These are phyloP conservation scores for Akabosia matsudoensis DNA, from an alignment of 1,140 invertebrate species.

Conservation along the genomic window DNA sequence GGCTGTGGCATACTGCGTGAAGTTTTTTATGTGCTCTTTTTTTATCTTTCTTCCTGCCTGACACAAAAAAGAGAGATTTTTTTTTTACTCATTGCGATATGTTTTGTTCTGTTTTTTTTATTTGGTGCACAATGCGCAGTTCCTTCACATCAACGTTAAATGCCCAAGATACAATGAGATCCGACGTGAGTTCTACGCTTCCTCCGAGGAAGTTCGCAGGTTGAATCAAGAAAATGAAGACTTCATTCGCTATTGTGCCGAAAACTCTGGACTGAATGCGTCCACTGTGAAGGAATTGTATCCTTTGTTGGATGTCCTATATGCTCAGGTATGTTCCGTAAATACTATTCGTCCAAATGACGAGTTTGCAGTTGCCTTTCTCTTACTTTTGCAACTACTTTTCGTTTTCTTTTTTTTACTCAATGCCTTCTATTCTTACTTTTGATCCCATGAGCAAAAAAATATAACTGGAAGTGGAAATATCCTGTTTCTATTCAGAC, in stretches of 20 bases:
- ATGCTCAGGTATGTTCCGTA: conserved; percentile 62
- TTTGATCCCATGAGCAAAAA: too few species aligned
- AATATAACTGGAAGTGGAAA: too few species aligned
- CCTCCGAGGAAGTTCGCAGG: conserved; percentile 59
- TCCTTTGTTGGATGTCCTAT: conserved; percentile 65
- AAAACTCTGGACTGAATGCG: conserved; percentile 60
- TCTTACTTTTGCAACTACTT: too few species aligned
- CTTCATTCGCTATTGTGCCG: conserved; percentile 63
- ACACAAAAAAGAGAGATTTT: too few species aligned
- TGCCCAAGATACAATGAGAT: conserved; percentile 65
- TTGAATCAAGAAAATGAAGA: conserved; percentile 60
- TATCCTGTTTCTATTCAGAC: too few species aligned
- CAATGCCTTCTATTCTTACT: too few species aligned
- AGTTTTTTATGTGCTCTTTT: too few species aligned
- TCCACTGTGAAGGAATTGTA: conserved; percentile 56
- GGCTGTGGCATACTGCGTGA: too few species aligned
- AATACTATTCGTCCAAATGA: not conserved
- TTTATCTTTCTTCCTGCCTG: too few species aligned
- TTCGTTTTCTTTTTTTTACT: too few species aligned
- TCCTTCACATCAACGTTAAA: conserved; percentile 24
- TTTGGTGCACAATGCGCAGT: too few species aligned
- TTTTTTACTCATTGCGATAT: not conserved
- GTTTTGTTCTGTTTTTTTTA: not conserved
- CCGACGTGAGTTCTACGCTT: conserved; percentile 54
- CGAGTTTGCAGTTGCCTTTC: too few species aligned